Percentiles rank a stretch among this genome's conserved stretches.
Conservation (phyloP, 2,888 invertebrate species). For the Dolichomitus sp. region DNA sequence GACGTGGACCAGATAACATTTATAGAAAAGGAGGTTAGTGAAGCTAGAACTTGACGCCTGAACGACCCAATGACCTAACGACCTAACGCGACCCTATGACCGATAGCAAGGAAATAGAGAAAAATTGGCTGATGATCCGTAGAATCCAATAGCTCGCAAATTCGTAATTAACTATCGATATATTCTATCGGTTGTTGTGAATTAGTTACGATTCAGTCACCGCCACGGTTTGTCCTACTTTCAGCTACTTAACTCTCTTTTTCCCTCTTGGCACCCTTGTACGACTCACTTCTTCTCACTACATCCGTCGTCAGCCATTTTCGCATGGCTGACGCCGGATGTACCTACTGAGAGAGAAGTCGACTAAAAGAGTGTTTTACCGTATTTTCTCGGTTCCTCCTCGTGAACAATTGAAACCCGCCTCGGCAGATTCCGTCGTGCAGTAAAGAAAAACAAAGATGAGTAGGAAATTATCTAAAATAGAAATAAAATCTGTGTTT, state of each 20-base stretch:
- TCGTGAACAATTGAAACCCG: conserved; percentile 28
- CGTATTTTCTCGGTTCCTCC: conserved; percentile 11
- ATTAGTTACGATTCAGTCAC: conserved; percentile 21
- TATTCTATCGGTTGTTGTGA: conserved; percentile 15
- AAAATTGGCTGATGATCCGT: conserved; percentile 6
- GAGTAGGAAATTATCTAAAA: conserved; percentile 53
- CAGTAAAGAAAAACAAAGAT: neutral
- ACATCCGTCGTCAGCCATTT: neutral
- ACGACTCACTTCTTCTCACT: neutral
- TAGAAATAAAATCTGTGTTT: conserved; percentile 7
- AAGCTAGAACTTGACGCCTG: conserved; percentile 4
- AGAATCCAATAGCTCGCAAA: conserved; percentile 6
- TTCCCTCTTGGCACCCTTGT: neutral
- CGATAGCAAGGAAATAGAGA: neutral
- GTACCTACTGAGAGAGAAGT: neutral
- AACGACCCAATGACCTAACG: conserved; percentile 36
- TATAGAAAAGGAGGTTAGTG: neutral
- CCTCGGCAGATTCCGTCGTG: neutral
- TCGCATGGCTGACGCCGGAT: conserved; percentile 4
- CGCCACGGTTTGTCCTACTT: conserved; percentile 2
- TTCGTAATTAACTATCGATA: conserved; percentile 37
- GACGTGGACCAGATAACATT: neutral
- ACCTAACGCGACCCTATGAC: neutral
- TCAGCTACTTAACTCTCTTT: conserved; percentile 2
- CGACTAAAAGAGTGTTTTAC: conserved; percentile 2